Evolutionary conservation across 2,797 vertebrate species (phyloP).

Genomic region (Periophthalmus magnuspinnatus): DNA sequence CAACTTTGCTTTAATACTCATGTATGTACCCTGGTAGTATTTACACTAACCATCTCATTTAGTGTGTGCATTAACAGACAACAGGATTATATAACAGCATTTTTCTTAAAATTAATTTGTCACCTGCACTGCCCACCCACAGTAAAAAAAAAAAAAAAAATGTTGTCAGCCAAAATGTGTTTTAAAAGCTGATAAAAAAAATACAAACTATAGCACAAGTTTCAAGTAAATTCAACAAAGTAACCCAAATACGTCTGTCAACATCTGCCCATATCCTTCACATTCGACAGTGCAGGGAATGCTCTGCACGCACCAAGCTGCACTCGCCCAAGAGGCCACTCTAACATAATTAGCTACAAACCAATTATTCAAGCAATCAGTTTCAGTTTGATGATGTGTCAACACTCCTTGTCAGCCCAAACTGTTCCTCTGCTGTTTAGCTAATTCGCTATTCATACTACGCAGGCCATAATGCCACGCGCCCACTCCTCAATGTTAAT

Average conservation of each 20-base stretch:
- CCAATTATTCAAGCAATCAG: conserved; percentile 78
- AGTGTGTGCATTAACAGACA: too few relatives aligned
- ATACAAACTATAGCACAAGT: too few relatives aligned
- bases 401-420: conserved; percentile 69
- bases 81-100: too few relatives aligned
- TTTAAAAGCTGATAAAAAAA: too few relatives aligned
- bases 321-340: conserved; percentile 64
- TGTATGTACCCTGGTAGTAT: too few relatives aligned
- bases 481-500: conserved; percentile 57
- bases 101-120: too few relatives aligned
- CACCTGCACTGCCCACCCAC: too few relatives aligned
- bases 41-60: too few relatives aligned
- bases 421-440: conserved; percentile 64
- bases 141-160: too few relatives aligned
- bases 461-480: conserved; percentile 49
- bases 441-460: conserved; percentile 62
- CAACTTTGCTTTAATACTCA: too few relatives aligned
- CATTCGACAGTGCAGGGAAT: conserved; percentile 30
- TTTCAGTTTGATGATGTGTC: conserved; percentile 75
- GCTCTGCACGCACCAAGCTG: conserved; percentile 51
- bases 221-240: neutral
- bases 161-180: too few relatives aligned
- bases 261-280: conserved; percentile 17
- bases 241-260: neutral
- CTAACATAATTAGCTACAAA: conserved; percentile 76